Evolutionary conservation across 1,140 invertebrate genomes (phyloP), one percentile per base, ranked within the genome.

Genomic region (Drosophila littoralis): DNA sequence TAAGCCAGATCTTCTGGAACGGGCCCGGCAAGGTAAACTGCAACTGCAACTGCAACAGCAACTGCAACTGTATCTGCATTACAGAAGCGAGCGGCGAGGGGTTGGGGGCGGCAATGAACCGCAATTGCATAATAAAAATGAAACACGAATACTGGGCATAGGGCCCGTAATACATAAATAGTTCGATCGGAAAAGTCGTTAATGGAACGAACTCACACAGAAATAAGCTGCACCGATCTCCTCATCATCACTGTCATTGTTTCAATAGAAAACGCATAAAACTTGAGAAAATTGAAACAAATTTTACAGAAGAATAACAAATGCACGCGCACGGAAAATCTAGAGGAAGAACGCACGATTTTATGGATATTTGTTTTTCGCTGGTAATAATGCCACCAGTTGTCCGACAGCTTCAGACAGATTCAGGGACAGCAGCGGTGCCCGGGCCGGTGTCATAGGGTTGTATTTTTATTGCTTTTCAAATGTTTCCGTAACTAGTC

Each of bases 221-320:
- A 52, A 57, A 36, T 13, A 38, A 32, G 48, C 33, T 48, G 6
- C 36, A 15, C 51, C 35, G 32, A 52, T 52, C 50, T 55, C 57
- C 50, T 55, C 57, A 65, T 72, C 68, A 72, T 60, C 74, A 66
- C 51, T 82, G 70, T 63, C 82, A 82, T 80, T 89, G 69, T 64
- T 89, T 89, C 84, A 79, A 89, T 89, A 89, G 84, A 89, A 89
- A 89, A 76, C 75, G 71, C 80, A 89, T 89, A 89, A 89, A 89
- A 89, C 48, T 81, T 59, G 55, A 68, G 63, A 78, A 88, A 84
- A 84, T 84, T 75, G 84, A 83, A 89, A 74, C 77, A 75, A 75
- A 80, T 77, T 82, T 74, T 60, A 71, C 71, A 61, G 69, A 77
- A 74, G 83, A 60, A 88, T 63, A 88, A 81, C 82, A 86, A 86